Evolutionary conservation across 2,888 invertebrate species (phyloP), one percentile per base, ranked within the genome.

Genomic region (Euzetes globulus): DNA sequence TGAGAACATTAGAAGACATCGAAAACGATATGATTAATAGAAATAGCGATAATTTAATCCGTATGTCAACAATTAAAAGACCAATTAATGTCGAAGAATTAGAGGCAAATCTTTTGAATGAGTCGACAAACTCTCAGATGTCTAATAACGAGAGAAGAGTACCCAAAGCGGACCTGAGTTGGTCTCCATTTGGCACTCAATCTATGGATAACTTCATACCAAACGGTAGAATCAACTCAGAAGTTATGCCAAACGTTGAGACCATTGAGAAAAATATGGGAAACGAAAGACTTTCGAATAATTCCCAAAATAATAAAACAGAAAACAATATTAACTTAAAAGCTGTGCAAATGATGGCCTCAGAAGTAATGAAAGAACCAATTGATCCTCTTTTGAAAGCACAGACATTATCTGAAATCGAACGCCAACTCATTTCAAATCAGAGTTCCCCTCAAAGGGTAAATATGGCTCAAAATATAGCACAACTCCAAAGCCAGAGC

Each of bases 11-110:
- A 70, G 70, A 70, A 37, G 70, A 70, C 25, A 47, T 70, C n/a
- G 70, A 70, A 47, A 45, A 70, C 17, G 70, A 70, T 25, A 15
- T 70, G 25, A 45, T 70, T 70, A 70, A 25, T 17, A 45, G 47
- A 70, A 70, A 70, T 25, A 47, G 9, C 47, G 47, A 70, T 70
- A 19, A 70, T 17, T 25, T 70, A 25, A 25, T 15, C 19, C 70
- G 19, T 19, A 47, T 70, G 47, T 45, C 70, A 11, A 70, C 70
- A 3, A 70, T 70, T 70, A 22, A 70, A 27, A 70, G 47, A 25
- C 47, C 70, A 9, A 70, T 70, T 27, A 71, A 70, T 60, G 27
- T 41, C 17, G 75, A 76, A 50, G 76, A 76, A 22, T 72, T 76
- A 33, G 76, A 76, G 60, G 63, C 72, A 27, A 65, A 47, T n/a